Evolutionary conservation across 2,888 invertebrate genomes (phyloP).

Genomic region (Ametastegia equiseti): DNA sequence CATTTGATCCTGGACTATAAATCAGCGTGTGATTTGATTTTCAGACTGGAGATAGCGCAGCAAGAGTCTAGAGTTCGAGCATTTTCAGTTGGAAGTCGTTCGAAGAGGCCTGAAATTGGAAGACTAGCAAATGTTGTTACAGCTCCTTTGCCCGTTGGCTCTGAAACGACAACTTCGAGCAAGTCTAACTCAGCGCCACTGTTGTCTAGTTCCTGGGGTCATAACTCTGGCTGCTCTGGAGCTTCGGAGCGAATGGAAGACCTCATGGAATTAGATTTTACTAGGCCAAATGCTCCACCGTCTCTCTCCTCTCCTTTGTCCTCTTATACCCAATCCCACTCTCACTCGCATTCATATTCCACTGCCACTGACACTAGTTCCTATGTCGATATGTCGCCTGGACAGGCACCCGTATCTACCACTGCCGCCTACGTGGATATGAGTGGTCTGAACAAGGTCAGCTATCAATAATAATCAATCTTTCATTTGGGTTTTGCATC

Average conservation of each 20-base stretch:
- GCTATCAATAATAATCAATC: background rate
- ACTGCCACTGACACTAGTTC: constrained; percentile 75
- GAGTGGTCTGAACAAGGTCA: constrained; percentile 72
- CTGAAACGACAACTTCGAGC: constrained; percentile 70
- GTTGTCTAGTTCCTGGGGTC: constrained; percentile 77
- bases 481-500: background rate
- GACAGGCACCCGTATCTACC: constrained; percentile 68
- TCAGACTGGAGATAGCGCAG: constrained; percentile 71
- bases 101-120: constrained; percentile 76
- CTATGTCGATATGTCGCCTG: constrained; percentile 77
- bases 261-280: constrained; percentile 90
- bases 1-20: background rate
- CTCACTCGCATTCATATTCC: constrained; percentile 70
- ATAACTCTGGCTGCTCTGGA: constrained; percentile 75
- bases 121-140: constrained; percentile 67
- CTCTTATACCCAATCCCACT: constrained; percentile 66
- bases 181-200: constrained; percentile 86
- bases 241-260: constrained; percentile 84
- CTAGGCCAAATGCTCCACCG: constrained; percentile 72
- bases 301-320: constrained; percentile 66
- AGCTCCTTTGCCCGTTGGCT: constrained; percentile 66
- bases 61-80: constrained; percentile 82
- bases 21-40: constrained; percentile 51
- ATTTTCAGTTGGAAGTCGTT: constrained; percentile 87
- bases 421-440: constrained; percentile 74